Evolutionary conservation across 2,797 vertebrate species (phyloP).

Genomic region (Chaetophractus vellerosus): DNA sequence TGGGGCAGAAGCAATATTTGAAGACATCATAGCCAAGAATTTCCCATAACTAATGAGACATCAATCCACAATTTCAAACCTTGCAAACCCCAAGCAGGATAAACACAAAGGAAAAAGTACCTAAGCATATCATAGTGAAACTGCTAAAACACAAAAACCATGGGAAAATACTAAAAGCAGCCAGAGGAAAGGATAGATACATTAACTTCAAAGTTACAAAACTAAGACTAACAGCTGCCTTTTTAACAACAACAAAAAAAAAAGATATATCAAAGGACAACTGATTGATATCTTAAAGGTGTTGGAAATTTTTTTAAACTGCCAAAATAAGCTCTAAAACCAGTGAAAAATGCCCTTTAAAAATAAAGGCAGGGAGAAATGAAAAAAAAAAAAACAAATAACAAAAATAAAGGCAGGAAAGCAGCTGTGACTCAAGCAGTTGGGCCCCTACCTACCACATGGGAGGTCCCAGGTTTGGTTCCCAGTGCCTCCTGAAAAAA

Average conservation of each 20-base stretch:
- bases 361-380: neutral
- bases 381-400: no score
- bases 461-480: no score
- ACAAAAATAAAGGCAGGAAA: no score
- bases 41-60: slow-evolving; percentile 48
- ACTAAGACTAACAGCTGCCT: slow-evolving; percentile 22
- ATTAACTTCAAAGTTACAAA: neutral
- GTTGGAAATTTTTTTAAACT: neutral
- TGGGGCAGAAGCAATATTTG: neutral
- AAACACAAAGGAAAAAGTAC: slow-evolving; percentile 45
- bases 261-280: slow-evolving; percentile 17
- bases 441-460: no score
- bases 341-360: slow-evolving; percentile 2
- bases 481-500: no score
- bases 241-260: neutral
- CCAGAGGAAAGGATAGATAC: neutral
- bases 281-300: neutral
- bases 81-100: neutral
- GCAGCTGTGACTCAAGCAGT: no score
- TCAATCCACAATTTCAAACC: neutral
- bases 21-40: neutral
- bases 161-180: neutral
- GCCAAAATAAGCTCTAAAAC: neutral
- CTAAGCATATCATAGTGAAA: neutral
- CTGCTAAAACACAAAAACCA: slow-evolving; percentile 15